phyloP scores from a whole-genome alignment of 2,888 invertebrate genomes.

The Rhingia campestris region DNA sequence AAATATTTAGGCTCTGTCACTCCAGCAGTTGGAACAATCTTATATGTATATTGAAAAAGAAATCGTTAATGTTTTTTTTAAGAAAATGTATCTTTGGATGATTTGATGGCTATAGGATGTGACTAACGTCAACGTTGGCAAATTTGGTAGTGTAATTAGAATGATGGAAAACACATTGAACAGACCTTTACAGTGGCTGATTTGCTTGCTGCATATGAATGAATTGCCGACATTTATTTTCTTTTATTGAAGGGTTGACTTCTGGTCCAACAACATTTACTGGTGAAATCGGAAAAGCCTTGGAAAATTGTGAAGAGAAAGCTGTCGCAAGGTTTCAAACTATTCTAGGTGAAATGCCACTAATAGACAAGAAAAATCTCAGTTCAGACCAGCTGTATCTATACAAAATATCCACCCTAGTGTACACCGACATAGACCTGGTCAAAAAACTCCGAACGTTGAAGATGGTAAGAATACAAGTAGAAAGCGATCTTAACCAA shows the following conservation, averaged over 20 bases:
- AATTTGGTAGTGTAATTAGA: too few species aligned
- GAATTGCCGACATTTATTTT: constrained; percentile 23
- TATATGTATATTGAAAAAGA: constrained; percentile 1
- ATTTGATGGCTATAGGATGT: constrained; percentile 35
- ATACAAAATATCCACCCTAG: constrained; percentile 12
- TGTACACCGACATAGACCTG: too few species aligned
- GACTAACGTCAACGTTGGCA: too few species aligned
- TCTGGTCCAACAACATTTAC: constrained; percentile 4
- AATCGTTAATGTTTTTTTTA: neutral
- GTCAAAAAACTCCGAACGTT: too few species aligned
- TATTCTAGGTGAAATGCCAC: constrained; percentile 9
- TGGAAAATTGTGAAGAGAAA: constrained; percentile 16
- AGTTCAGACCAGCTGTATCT: constrained; percentile 12
- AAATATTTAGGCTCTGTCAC: constrained; percentile 15
- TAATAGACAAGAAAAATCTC: constrained; percentile 12
- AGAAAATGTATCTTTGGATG: neutral
- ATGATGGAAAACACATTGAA: constrained; percentile 9
- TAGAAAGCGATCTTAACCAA: too few species aligned
- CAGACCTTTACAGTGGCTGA: constrained; percentile 33
- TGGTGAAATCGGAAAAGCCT: constrained; percentile 7
- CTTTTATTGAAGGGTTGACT: constrained; percentile 21
- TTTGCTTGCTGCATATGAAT: constrained; percentile 32
- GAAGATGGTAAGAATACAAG: too few species aligned
- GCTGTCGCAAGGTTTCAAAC: neutral
- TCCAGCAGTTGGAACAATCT: constrained; percentile 8